phyloP scores from a whole-genome alignment of 2,888 invertebrate genomes.

The Clivina fossor region DNA sequence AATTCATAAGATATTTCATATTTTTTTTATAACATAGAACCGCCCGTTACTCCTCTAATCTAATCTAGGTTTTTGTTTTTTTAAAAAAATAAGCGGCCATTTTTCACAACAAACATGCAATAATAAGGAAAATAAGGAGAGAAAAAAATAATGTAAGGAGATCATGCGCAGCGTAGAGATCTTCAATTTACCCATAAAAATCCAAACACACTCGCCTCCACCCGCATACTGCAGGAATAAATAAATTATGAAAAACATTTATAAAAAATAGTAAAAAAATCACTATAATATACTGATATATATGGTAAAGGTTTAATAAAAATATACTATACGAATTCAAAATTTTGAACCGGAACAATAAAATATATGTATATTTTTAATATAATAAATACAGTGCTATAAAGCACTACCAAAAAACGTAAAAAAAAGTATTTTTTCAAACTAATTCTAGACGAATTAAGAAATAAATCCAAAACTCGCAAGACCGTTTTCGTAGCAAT shows the following conservation, averaged over 20 bases:
- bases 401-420: constrained; percentile 22
- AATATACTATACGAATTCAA: constrained; percentile 13
- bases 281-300: constrained; percentile 1
- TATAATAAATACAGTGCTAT: constrained; percentile 21
- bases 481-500: constrained; percentile 32
- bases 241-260: not conserved
- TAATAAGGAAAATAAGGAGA: too few relatives aligned
- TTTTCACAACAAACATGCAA: too few relatives aligned
- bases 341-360: constrained; percentile 26
- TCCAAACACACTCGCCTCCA: too few relatives aligned
- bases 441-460: constrained; percentile 2
- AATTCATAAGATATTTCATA: too few relatives aligned
- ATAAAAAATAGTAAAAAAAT: constrained; percentile 3
- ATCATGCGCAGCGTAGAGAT: too few relatives aligned
- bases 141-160: too few relatives aligned
- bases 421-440: constrained; percentile 19
- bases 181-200: too few relatives aligned
- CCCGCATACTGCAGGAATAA: too few relatives aligned
- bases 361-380: constrained; percentile 4
- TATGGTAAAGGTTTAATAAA: constrained; percentile 2
- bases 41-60: too few relatives aligned
- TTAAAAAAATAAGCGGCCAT: too few relatives aligned
- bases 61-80: too few relatives aligned
- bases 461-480: constrained; percentile 27
- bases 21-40: too few relatives aligned